phyloP scores from a whole-genome alignment of 1,140 invertebrate species.

The Brachionus sp. region DNA sequence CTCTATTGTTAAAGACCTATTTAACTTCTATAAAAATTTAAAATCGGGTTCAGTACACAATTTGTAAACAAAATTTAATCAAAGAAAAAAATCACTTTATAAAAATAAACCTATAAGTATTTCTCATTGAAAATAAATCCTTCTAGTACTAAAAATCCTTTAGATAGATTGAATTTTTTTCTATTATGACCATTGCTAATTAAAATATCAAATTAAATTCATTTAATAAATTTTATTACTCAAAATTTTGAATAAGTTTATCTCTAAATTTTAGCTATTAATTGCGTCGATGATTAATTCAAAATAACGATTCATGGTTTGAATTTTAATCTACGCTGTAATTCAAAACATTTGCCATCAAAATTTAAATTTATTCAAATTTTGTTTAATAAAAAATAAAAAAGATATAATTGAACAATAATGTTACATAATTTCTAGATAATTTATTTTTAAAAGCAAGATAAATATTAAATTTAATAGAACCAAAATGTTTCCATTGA shows the following conservation, averaged over 20 bases:
- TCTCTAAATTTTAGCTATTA: neutral
- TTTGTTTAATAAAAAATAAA: neutral
- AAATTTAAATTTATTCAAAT: conserved; percentile 5
- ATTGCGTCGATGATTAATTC: neutral
- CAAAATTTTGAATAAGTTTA: neutral
- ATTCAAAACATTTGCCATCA: neutral
- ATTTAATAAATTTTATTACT: neutral
- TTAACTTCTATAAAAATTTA: neutral
- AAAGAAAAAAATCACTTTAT: neutral
- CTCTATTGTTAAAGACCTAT: neutral
- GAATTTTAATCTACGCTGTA: neutral
- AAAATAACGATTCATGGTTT: neutral
- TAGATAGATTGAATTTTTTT: neutral
- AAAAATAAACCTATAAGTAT: neutral
- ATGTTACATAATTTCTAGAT: conserved; percentile 10
- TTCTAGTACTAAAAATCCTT: neutral
- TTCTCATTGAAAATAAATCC: neutral
- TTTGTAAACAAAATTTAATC: neutral
- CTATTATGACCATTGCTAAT: neutral
- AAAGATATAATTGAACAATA: neutral
- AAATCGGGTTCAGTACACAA: neutral
- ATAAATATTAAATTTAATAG: neutral
- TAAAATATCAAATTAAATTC: neutral
- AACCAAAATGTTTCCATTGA: neutral
- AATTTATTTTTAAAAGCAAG: conserved; percentile 4